Evolutionary conservation across 1,140 invertebrate species (phyloP), one percentile per base, ranked within the genome.

Genomic region (Heliconius nattereri): DNA sequence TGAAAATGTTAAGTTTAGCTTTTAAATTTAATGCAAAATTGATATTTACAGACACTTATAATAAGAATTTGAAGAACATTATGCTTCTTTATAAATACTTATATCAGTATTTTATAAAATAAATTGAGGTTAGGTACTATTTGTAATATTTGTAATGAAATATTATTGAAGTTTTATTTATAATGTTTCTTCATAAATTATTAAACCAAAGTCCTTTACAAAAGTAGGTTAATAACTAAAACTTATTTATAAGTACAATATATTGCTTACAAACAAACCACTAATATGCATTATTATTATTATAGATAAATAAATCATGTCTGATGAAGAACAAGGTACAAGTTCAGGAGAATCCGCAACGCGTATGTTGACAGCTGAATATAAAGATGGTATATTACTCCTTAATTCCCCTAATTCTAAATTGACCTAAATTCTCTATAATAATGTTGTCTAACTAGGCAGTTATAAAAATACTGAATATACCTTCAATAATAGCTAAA

Each of bases 341-440:
- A 76, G 71, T 3, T 66, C 74, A 20, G 73, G 82, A 75, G 77
- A 83, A 23, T 71, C 78, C 29, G 73, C 60, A 26, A 75, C 79
- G 0, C 81, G 79, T 60, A 45, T 86, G 29, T 60, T 91, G 32
- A 85, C 87, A 19, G 86, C 88, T 0, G 87, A 91, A 60, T 88
- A 85, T 52, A 91, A 90, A 82, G 88, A 91, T 86, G 88, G 90
- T 91, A 80, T 76, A 78, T 23, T 9, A 57, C 23, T 23, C 8
- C 23, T 57, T 23, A 13, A 45, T 54, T n/a, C 52, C n/a, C 19
- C n/a, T 54, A 32, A 35, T 19, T 76, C 75, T 73, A 20, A 11
- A 29, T 71, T 71, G 37, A 7, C 29, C 23, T 35, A 70, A 70
- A 37, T 71, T 37, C 7, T 76, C 40, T 45, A 71, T 35, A 60